Base-by-base conservation (phyloP, 2,797 vertebrate species). In the Poecilia gillii region DNA sequence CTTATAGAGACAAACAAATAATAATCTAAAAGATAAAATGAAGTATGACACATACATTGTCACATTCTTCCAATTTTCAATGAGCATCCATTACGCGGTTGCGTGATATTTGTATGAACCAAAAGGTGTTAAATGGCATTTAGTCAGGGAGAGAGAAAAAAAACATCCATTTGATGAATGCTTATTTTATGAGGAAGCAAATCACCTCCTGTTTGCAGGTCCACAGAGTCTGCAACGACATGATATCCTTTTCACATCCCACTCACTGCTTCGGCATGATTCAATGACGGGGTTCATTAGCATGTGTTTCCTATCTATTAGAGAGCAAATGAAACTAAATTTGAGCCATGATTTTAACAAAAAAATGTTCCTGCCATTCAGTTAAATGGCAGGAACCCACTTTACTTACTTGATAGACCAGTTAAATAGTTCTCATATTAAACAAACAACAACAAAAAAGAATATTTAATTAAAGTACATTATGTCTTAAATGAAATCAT, bases 211-310 rank as follows among this genome's bases (percentile, higher is more conserved):
- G 3, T 41, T 78, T 33, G 6, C 49, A 31, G 25, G 57, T 74
- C 59, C 46, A 55, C 39, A 66, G 3, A 2, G 62, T 78, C 79
- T 13, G 43, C 49, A 55, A 73, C 46, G 62, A 39, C 23, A 68
- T 41, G 55, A 53, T n/a, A 20, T 13, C 8, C 8, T 59, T 84
- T 79, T 81, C 78, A 83, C 72, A 82, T 77, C 72, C 68, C 73
- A 49, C 82, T 74, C 79, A 59, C 31, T 4, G 51, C 43, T 49
- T 70, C 20, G 33, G 64, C 79, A 20, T 59, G 72, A 49, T 78
- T 78, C 73, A 88, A 78, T 72, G 77, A 75, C 39, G 79, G 13
- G 33, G 74, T n/a, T 84, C 39, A 79, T 88, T 81, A 84, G 87
- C 76, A 43, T n/a, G 33, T 1, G 16, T 51, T 31, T 46, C 25